Evolutionary conservation across 2,888 invertebrate genomes (phyloP).

Genomic region (Helobdella robusta): DNA sequence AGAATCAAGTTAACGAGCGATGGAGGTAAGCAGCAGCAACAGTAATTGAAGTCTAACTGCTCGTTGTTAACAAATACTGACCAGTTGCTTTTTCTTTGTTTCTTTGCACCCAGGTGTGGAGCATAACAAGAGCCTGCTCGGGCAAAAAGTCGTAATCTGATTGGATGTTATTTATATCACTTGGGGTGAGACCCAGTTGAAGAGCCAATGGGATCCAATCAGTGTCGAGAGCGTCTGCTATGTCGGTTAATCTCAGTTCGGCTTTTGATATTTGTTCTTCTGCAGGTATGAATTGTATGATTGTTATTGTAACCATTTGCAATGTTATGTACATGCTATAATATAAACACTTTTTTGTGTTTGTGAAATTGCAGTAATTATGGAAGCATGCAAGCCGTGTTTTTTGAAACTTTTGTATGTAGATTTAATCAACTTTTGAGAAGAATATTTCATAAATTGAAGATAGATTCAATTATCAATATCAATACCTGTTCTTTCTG

Average conservation of each 20-base stretch:
- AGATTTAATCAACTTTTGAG: too few relatives aligned
- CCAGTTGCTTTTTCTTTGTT: slow-evolving; percentile 25
- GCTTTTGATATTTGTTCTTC: slow-evolving; percentile 32
- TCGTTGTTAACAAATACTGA: slow-evolving; percentile 9
- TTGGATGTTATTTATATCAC: slow-evolving; percentile 27
- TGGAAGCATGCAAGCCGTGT: too few relatives aligned
- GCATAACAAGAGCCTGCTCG: slow-evolving; percentile 30
- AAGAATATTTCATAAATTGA: too few relatives aligned
- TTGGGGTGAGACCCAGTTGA: slow-evolving; percentile 26
- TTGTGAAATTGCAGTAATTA: too few relatives aligned
- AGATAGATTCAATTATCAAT: too few relatives aligned
- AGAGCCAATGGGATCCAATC: slow-evolving; percentile 30
- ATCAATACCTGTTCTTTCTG: too few relatives aligned
- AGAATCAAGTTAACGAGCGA: too few relatives aligned
- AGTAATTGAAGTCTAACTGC: too few relatives aligned
- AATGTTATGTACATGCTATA: not conserved
- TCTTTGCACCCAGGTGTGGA: slow-evolving; percentile 29
- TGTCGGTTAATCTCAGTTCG: slow-evolving; percentile 28
- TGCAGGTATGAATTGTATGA: not conserved
- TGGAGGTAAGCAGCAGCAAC: too few relatives aligned
- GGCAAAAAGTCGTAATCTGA: slow-evolving; percentile 29
- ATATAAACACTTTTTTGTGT: not conserved
- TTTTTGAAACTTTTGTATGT: too few relatives aligned
- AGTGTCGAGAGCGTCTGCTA: slow-evolving; percentile 28
- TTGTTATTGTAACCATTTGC: not conserved